Evolutionary conservation across 2,113 vertebrate genomes (phyloP), one percentile per base, ranked within the genome.

Genomic region (Proterorhinus semilunaris): DNA sequence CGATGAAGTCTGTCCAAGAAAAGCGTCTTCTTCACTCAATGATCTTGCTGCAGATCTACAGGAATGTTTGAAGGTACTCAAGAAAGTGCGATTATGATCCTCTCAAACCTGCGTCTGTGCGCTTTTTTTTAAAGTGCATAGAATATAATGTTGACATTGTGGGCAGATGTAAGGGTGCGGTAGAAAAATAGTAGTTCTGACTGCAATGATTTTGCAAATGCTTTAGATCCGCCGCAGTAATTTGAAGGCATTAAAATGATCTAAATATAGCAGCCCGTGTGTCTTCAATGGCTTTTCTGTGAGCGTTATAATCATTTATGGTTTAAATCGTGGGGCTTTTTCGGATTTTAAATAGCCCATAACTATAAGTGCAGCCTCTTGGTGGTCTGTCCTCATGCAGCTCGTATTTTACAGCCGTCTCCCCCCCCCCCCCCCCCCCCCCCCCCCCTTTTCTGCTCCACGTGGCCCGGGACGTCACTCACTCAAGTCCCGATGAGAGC

Each of bases 401-500:
- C 79, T 80, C 66, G 0, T 76, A 74, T 72, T 83, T 82, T 74
- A 82, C 81, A 83, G 82, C 79, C 69, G 74, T 82, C 74, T 51
- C 77, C 27, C 77, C 70, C 45, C 48, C 73, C 27, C 8, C 63
- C 10, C 73, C 27, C 8, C 63, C 10, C 6, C 13, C 59, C 43
- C 66, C 8, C 64, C 54, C 21, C 45, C 21, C 21, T 21, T 21
- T 21, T 27, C 76, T 52, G 45, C 67, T 69, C 59, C 12, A 48
- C 71, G 69, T 47, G 50, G 62, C 75, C 50, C 68, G 3, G 61
- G 76, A 74, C 89, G 84, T 91, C 90, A 86, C 79, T 91, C 90
- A 86, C 79, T 92, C 90, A 88, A 83, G 77, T 83, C 86, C 85
- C 42, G 9, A 86, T 88, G 88, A 91, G 87, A 83, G 83, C 87